Evolutionary conservation across 2,888 invertebrate species (phyloP).

Genomic region (Eugnorisma glareosa): DNA sequence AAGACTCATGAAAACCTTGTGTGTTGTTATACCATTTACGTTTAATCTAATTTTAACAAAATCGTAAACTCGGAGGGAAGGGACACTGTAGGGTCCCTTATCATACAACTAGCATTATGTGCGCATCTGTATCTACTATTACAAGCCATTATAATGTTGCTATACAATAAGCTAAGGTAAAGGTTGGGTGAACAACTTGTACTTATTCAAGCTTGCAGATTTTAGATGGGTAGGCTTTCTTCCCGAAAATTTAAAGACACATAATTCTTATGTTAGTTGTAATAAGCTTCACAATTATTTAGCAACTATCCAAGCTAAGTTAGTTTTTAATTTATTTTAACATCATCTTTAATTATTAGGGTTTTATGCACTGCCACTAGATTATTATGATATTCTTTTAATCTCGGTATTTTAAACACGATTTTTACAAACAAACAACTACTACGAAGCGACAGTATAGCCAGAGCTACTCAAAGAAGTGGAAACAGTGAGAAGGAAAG

Average conservation of each 20-base stretch:
- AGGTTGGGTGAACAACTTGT: conserved; percentile 17
- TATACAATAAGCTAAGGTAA: conserved; percentile 19
- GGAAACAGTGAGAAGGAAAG: conserved; percentile 67
- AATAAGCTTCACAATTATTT: conserved; percentile 36
- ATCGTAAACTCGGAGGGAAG: not conserved
- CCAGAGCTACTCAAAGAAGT: conserved; percentile 53
- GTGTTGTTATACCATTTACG: conserved; percentile 19
- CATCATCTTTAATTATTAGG: conserved; percentile 19
- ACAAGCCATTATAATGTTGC: conserved; percentile 34
- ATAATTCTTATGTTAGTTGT: conserved; percentile 4
- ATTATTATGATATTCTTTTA: conserved; percentile 40
- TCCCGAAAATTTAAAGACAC: conserved; percentile 1
- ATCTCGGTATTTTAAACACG: conserved; percentile 11
- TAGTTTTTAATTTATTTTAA: conserved; percentile 7
- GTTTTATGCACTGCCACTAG: conserved; percentile 56
- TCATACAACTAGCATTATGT: conserved; percentile 40
- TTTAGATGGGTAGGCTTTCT: not conserved
- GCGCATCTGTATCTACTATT: conserved; percentile 33
- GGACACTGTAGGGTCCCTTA: not conserved
- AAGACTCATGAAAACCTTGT: not conserved
- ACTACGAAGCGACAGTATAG: conserved; percentile 65
- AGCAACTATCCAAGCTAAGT: conserved; percentile 47
- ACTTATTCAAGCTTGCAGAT: conserved; percentile 38
- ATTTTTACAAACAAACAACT: conserved; percentile 27
- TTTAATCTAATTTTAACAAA: conserved; percentile 12